These are phyloP conservation scores for Hydrophis major DNA, from an alignment of 2,797 vertebrate genomes.

Conservation along the genomic window DNA sequence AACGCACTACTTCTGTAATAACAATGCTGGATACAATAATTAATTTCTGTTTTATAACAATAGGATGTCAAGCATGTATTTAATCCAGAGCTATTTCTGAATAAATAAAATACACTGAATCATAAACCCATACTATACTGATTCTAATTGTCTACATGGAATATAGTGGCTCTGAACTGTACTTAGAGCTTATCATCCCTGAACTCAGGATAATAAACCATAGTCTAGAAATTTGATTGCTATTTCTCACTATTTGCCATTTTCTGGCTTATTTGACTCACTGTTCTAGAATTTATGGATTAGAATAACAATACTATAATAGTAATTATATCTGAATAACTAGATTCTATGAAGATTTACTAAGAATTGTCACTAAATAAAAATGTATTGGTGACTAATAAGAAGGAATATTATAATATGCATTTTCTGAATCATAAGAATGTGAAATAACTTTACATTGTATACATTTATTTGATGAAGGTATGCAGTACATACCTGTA, in stretches of 20 bases:
- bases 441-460: background rate
- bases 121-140: background rate
- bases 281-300: background rate
- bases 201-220: background rate
- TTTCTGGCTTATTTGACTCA: background rate
- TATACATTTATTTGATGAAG: background rate
- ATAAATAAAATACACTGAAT: background rate
- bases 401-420: background rate
- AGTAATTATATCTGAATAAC: background rate
- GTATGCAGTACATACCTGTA: background rate
- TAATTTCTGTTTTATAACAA: background rate
- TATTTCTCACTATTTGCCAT: background rate
- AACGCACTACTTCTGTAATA: background rate
- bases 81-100: background rate
- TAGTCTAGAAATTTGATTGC: background rate
- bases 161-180: background rate
- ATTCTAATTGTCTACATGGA: background rate
- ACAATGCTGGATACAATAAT: background rate
- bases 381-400: background rate
- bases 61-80: background rate
- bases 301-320: background rate
- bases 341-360: background rate
- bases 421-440: background rate
- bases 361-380: background rate
- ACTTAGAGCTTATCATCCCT: background rate